These are phyloP conservation scores for Tenthredo mesomela DNA, from an alignment of 2,888 invertebrate species.

Conservation along the genomic window DNA sequence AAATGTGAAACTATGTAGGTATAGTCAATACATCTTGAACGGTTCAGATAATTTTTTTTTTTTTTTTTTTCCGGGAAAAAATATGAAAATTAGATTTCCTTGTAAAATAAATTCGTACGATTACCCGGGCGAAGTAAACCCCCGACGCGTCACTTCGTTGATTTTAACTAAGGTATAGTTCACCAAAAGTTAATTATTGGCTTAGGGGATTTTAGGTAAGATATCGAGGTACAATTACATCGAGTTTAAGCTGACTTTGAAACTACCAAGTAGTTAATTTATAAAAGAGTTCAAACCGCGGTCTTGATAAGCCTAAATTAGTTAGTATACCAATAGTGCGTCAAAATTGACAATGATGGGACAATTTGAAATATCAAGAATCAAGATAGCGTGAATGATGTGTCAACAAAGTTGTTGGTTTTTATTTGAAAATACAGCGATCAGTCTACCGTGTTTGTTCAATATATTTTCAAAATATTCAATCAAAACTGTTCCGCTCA, in stretches of 20 bases:
- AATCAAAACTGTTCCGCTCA: background rate
- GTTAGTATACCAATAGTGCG: background rate
- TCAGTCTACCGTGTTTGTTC: background rate
- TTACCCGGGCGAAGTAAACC: background rate
- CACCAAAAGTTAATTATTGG: slow-evolving; percentile 45
- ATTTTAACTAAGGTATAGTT: background rate
- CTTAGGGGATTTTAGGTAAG: slow-evolving; percentile 42
- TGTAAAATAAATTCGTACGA: background rate
- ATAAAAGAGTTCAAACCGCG: slow-evolving; percentile 19
- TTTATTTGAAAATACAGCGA: background rate
- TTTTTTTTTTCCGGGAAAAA: background rate
- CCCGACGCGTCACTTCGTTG: background rate
- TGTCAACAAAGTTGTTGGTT: background rate
- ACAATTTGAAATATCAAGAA: background rate
- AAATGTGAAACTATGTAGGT: background rate
- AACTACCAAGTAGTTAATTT: slow-evolving; percentile 41
- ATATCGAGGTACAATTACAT: slow-evolving; percentile 45
- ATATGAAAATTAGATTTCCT: background rate
- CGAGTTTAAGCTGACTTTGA: slow-evolving; percentile 36
- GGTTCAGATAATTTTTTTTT: no score
- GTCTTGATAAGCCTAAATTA: background rate
- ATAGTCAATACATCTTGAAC: background rate
- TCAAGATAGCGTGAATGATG: background rate
- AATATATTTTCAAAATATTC: background rate
- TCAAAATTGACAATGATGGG: background rate